These are phyloP conservation scores for Disparrhopalites patrizii DNA, from an alignment of 2,888 invertebrate genomes.

Conservation along the genomic window DNA sequence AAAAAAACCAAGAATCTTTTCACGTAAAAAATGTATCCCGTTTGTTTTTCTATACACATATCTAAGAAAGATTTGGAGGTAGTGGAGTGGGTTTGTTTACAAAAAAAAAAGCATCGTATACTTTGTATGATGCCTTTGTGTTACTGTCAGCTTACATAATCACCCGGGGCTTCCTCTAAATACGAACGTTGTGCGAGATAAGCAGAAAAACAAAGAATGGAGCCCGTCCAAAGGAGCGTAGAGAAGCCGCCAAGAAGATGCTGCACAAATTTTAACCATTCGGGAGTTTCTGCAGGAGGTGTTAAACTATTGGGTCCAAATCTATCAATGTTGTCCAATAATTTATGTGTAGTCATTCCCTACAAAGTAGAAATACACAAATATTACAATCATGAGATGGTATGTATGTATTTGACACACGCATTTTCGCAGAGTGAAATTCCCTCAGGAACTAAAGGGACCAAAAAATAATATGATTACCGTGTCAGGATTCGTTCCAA, in stretches of 20 bases:
- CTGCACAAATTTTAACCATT: slow-evolving; percentile 42
- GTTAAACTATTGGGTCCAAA: slow-evolving; percentile 44
- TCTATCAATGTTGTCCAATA: slow-evolving; percentile 37
- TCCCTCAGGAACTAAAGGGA: too few species aligned
- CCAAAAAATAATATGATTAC: too few species aligned
- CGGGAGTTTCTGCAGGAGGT: slow-evolving; percentile 40
- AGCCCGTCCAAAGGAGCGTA: slow-evolving; percentile 50
- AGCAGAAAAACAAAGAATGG: slow-evolving; percentile 65
- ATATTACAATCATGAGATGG: too few species aligned
- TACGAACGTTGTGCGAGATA: background rate
- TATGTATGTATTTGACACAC: too few species aligned
- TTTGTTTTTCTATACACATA: too few species aligned
- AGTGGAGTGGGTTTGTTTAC: background rate
- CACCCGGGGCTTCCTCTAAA: slow-evolving; percentile 7
- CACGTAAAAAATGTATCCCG: too few species aligned
- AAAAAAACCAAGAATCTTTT: too few species aligned
- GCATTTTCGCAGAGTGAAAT: too few species aligned
- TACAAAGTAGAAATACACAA: too few species aligned
- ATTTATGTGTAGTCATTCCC: too few species aligned
- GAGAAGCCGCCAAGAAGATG: slow-evolving; percentile 46
- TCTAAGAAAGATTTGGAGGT: too few species aligned
- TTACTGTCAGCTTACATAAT: slow-evolving; percentile 11
- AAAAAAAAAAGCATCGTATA: background rate
- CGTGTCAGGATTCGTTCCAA: slow-evolving; percentile 54
- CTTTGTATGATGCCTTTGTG: background rate